Conservation (phyloP, 2,113 vertebrate species). For the Pomatostomus ruficeps region DNA sequence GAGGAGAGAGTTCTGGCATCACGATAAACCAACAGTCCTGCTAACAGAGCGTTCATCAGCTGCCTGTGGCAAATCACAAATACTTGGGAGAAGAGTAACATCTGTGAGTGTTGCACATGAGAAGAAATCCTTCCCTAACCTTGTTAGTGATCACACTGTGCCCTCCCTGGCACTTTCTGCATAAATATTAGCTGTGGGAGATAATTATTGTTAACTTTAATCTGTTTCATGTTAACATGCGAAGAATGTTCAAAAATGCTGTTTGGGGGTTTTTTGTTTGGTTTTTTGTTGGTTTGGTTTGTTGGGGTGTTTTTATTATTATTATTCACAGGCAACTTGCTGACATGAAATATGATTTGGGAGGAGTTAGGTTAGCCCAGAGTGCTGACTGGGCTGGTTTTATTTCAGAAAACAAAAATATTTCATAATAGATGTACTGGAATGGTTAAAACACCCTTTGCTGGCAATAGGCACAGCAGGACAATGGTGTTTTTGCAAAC, state of each 20-base stretch:
- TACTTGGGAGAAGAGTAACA: neutral
- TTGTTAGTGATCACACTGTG: neutral
- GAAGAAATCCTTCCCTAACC: slow-evolving; percentile 10
- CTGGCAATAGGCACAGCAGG: neutral
- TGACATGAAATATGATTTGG: neutral
- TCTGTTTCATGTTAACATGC: neutral
- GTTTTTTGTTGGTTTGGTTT: too few species aligned
- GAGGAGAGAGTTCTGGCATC: neutral
- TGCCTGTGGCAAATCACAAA: neutral
- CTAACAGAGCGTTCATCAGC: neutral
- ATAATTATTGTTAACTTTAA: neutral
- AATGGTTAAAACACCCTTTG: neutral
- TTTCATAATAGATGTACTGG: neutral
- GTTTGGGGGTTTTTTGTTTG: neutral
- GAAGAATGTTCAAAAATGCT: neutral
- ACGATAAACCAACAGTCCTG: neutral
- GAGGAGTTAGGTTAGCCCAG: neutral
- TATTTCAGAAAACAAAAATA: neutral
- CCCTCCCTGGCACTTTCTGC: neutral
- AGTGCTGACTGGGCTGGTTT: neutral
- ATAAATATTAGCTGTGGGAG: neutral
- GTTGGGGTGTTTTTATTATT: too few species aligned
- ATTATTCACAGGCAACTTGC: neutral
- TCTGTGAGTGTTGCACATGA: neutral
- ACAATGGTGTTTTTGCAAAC: neutral